Evolutionary conservation across 2,113 vertebrate genomes (phyloP).

Genomic region (Myocastor coypus): DNA sequence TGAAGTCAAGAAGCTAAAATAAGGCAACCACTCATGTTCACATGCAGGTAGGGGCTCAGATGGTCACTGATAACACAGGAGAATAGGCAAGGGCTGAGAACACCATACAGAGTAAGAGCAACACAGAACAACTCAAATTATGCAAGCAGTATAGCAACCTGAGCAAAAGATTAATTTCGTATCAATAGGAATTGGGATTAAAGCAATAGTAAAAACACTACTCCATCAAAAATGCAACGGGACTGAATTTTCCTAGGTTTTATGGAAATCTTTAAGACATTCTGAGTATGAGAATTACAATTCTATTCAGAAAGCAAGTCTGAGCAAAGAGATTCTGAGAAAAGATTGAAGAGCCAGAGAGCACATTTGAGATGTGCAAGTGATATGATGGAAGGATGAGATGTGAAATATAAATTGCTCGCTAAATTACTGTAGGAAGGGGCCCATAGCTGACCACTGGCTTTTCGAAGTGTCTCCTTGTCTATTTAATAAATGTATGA

Average conservation of each 20-base stretch:
- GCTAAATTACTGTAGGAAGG: background rate
- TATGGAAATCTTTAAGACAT: background rate
- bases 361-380: background rate
- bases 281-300: background rate
- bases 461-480: background rate
- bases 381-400: background rate
- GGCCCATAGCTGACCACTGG: too few relatives aligned
- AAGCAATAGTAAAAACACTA: background rate
- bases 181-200: background rate
- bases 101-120: background rate
- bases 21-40: background rate
- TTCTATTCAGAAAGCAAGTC: background rate
- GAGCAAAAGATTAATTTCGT: background rate
- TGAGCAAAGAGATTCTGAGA: background rate
- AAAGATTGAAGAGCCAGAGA: background rate
- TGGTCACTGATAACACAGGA: background rate
- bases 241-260: background rate
- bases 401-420: background rate
- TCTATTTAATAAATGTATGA: background rate
- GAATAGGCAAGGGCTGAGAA: background rate
- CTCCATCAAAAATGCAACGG: background rate
- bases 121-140: background rate
- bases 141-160: background rate
- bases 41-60: background rate
- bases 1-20: background rate